Base-by-base conservation (phyloP, 92 coral and sea anemone species). In the Pocillopora grandis region DNA sequence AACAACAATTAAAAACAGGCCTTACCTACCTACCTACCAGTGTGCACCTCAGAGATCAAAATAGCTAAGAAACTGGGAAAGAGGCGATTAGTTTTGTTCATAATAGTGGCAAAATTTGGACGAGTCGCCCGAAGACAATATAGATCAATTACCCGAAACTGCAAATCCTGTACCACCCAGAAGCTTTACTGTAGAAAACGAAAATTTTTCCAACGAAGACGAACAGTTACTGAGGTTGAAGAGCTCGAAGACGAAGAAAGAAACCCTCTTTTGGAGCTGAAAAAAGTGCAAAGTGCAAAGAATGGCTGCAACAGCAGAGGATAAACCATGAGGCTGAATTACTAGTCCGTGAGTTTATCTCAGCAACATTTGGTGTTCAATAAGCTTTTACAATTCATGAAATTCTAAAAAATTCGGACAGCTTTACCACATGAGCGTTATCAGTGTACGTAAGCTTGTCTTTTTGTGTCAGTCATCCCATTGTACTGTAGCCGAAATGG, bases 91-190 rank as follows among this genome's bases (percentile, higher is more conserved):
- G 58, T 9, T 56, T 20, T 15, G 16, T 31, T 10, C 85, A 88
- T 91, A 87, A 93, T 93, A 95, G 98, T 95, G 98, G 98, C 95
- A 93, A 91, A n/a, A 91, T 93, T 93, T 79, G 71, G 84, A 78
- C 57, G 60, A 57, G 36, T 7, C 70, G 16, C 56, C 14, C 21
- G 73, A 75, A 33, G 64, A 77, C n/a, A 60, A 67, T 49, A 84
- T 21, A 27, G 68, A 72, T 35, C 75, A 72, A 64, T 80, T 75
- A 48, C 57, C 74, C 67, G 76, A 76, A 60, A 71, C 27, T 12
- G n/a, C 61, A 27, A 23, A 78, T 48, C 87, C 87, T 49, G 49
- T 76, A 69, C 66, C 90, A 17, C 48, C 90, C 11, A 60, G 83
- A 68, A 48, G 80, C 2, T 52, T 83, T 0, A 75, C 65, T 9